Evolutionary conservation across 1,140 invertebrate species (phyloP).

Genomic region (Drosophila obscura): DNA sequence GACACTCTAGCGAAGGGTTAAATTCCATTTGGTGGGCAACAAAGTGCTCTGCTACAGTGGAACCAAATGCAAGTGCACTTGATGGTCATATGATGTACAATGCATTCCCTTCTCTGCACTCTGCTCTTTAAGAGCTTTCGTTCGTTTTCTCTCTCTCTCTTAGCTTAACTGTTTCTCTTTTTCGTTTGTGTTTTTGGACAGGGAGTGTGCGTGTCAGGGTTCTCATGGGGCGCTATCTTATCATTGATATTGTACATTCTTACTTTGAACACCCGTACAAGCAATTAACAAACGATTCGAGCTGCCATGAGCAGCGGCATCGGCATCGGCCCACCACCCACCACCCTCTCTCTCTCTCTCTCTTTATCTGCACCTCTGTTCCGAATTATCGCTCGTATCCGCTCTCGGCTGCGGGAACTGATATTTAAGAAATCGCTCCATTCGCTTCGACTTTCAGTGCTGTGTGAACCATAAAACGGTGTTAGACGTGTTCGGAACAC

Average conservation of each 20-base stretch:
- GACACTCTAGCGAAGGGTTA: slow-evolving; percentile 33
- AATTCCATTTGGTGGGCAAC: slow-evolving; percentile 46
- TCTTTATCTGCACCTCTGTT: slow-evolving; percentile 12
- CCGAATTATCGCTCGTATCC: slow-evolving; percentile 14
- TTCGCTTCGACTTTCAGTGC: slow-evolving; percentile 56
- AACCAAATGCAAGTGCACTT: neutral
- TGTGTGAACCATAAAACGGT: slow-evolving; percentile 59
- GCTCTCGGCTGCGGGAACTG: slow-evolving; percentile 23
- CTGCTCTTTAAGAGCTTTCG: too few species aligned
- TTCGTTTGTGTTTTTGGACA: neutral
- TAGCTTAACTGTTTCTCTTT: neutral
- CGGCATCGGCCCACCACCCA: slow-evolving; percentile 3
- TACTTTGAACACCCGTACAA: slow-evolving; percentile 74
- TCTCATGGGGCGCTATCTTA: slow-evolving; percentile 56
- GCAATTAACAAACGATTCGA: slow-evolving; percentile 81
- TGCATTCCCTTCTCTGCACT: too few species aligned
- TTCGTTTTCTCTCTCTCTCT: neutral
- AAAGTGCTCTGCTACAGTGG: slow-evolving; percentile 32
- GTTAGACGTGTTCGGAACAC: slow-evolving; percentile 58
- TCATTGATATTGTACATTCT: slow-evolving; percentile 69
- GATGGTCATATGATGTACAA: too few species aligned
- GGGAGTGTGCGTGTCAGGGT: neutral
- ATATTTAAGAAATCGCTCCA: slow-evolving; percentile 67
- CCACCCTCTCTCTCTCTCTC: slow-evolving; percentile 10
- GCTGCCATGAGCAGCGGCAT: slow-evolving; percentile 24